Evolutionary conservation across 2,797 vertebrate genomes (phyloP).

Genomic region (Eulemur mongoz): DNA sequence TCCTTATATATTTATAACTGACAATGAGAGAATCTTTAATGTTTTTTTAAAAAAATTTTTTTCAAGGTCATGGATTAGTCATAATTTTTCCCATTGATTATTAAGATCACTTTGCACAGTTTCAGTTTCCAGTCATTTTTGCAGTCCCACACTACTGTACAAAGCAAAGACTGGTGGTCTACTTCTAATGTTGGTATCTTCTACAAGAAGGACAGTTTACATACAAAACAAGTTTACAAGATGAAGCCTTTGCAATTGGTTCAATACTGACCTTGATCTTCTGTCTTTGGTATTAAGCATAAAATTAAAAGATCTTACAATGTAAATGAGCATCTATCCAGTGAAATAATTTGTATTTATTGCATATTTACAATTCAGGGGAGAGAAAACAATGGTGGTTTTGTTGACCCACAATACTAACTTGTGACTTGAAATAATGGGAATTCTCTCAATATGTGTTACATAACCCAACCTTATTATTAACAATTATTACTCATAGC

Average conservation of each 20-base stretch:
- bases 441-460: neutral
- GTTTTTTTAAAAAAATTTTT: neutral
- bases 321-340: neutral
- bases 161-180: neutral
- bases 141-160: neutral
- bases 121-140: neutral
- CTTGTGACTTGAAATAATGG: neutral
- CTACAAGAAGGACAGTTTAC: neutral
- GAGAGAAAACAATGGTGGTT: neutral
- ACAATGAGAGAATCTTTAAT: neutral
- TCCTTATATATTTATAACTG: neutral
- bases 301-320: neutral
- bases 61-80: neutral
- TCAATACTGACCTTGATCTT: neutral
- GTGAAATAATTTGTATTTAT: neutral
- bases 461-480: neutral
- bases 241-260: neutral
- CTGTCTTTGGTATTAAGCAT: neutral
- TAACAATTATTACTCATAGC: neutral
- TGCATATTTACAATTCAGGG: neutral
- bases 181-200: neutral
- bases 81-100: neutral
- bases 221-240: neutral
- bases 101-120: neutral
- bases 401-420: neutral